Percentiles rank a stretch among this genome's conserved stretches.
phyloP scores from a whole-genome alignment of 2,888 invertebrate species.

The Apodemia mormo region DNA sequence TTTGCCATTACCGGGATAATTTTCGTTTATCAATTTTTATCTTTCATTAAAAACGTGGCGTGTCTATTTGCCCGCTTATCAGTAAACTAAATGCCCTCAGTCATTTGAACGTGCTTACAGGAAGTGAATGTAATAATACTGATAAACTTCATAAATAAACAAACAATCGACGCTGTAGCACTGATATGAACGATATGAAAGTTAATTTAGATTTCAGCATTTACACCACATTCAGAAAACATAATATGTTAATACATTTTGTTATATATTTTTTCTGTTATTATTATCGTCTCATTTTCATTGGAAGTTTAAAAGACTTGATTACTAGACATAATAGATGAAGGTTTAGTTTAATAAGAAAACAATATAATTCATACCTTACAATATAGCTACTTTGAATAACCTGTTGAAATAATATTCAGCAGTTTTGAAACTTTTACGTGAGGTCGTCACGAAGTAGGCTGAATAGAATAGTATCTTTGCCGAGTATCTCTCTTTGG shows the following conservation, averaged over 20 bases:
- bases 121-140: slow-evolving; percentile 34
- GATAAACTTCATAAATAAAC: slow-evolving; percentile 36
- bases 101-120: slow-evolving; percentile 29
- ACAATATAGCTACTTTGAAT: no score
- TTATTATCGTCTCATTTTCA: no score
- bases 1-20: slow-evolving; percentile 4
- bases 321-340: no score
- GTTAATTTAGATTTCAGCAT: slow-evolving; percentile 17
- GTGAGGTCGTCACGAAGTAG: no score
- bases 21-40: slow-evolving; percentile 16
- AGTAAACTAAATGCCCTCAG: slow-evolving; percentile 23
- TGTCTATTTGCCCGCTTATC: slow-evolving; percentile 18
- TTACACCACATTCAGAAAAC: not conserved
- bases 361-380: no score
- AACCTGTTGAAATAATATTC: no score
- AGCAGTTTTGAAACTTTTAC: no score
- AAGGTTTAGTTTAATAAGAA: no score
- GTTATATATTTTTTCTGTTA: no score
- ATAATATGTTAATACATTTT: not conserved
- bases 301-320: no score
- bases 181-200: slow-evolving; percentile 10
- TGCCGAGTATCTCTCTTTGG: no score
- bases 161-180: slow-evolving; percentile 9
- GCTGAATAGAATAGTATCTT: no score
- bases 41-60: slow-evolving; percentile 21